phyloP scores from a whole-genome alignment of 2,797 vertebrate species.

The Amblyopsis hoosieri region DNA sequence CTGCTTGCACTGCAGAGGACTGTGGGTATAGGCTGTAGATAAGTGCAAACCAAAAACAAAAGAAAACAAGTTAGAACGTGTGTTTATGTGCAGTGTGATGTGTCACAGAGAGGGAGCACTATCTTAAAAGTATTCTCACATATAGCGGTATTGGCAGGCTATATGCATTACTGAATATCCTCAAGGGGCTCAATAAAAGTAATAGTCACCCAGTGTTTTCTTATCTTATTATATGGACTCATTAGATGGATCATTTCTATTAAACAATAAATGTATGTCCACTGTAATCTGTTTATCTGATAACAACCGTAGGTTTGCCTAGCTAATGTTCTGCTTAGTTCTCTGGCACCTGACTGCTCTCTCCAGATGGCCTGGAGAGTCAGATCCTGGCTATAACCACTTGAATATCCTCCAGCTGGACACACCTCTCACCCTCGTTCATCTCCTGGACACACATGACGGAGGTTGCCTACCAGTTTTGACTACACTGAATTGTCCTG shows the following conservation, averaged over 20 bases:
- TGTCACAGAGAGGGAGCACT: not conserved
- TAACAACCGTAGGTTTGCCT: not conserved
- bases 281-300: not conserved
- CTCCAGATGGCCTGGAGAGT: conserved; percentile 57
- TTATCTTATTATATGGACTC: too few species aligned
- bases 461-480: conserved; percentile 58
- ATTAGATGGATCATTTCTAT: too few species aligned
- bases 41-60: conserved; percentile 59
- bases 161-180: too few species aligned
- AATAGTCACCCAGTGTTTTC: too few species aligned
- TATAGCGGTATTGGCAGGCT: too few species aligned
- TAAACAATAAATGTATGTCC: too few species aligned
- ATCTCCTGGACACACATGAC: conserved; percentile 51
- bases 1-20: conserved; percentile 58
- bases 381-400: conserved; percentile 68
- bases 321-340: conserved; percentile 3
- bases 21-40: conserved; percentile 71
- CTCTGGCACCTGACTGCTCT: not conserved
- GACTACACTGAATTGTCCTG: conserved; percentile 59
- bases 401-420: conserved; percentile 76
- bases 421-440: conserved; percentile 47
- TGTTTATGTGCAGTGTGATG: not conserved
- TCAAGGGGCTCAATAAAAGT: too few species aligned
- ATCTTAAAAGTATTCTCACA: too few species aligned
- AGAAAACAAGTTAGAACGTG: conserved; percentile 47